Evolutionary conservation across 1,140 invertebrate species (phyloP).

Genomic region (Bemisia tabaci): DNA sequence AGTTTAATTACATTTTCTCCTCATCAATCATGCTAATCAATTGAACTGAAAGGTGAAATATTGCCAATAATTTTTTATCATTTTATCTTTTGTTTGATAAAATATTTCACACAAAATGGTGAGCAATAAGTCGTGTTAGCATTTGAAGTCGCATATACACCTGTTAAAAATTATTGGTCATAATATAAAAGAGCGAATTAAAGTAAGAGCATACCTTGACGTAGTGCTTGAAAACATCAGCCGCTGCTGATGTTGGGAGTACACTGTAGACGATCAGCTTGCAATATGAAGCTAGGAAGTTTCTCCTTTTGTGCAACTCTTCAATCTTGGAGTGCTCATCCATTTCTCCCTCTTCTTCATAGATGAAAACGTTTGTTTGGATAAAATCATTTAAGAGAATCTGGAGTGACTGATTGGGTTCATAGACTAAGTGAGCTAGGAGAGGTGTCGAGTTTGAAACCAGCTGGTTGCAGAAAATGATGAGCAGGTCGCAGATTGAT

Average conservation of each 20-base stretch:
- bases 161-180: no score
- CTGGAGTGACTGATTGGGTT: conserved; percentile 65
- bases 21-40: no score
- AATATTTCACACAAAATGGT: no score
- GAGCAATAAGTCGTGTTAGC: no score
- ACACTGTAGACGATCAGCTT: conserved; percentile 97
- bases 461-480: conserved; percentile 87
- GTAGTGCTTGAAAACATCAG: conserved; percentile 94
- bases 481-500: conserved; percentile 84
- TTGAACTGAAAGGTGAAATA: no score
- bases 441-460: conserved; percentile 38
- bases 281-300: conserved; percentile 91
- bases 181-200: no score
- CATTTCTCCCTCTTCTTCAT: conserved; percentile 67
- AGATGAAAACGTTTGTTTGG: conserved; percentile 84
- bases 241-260: conserved; percentile 77
- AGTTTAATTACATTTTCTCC: no score
- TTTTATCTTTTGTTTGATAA: no score
- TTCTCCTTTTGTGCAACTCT: conserved; percentile 87
- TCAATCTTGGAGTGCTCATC: conserved; percentile 92
- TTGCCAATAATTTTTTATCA: no score
- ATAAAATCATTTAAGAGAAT: conserved; percentile 80
- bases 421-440: conserved; percentile 60
- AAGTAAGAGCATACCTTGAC: conserved; percentile 85
- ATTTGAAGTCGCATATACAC: no score